These are phyloP conservation scores for Alosa sapidissima DNA, from an alignment of 2,797 vertebrate species.

Conservation along the genomic window DNA sequence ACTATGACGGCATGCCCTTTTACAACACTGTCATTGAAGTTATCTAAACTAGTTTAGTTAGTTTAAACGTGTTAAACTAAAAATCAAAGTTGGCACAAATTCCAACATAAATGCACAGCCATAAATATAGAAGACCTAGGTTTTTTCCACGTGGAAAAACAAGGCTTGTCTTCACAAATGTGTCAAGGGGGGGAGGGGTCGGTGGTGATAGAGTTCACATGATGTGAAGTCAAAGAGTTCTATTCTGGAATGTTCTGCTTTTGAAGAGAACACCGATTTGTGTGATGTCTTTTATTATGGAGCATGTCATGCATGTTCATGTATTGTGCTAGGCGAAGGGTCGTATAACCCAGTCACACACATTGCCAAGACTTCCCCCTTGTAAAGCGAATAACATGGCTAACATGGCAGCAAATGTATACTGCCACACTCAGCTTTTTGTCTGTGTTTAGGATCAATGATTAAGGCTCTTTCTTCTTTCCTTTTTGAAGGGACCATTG, in stretches of 20 bases:
- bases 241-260: conserved; percentile 11
- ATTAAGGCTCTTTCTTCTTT: too few relatives aligned
- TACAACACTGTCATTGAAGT: background rate
- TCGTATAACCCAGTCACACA: background rate
- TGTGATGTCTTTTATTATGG: background rate
- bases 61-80: background rate
- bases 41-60: background rate
- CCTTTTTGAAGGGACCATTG: too few relatives aligned
- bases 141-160: background rate
- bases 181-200: background rate
- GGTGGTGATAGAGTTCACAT: conserved; percentile 4
- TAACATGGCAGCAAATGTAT: background rate
- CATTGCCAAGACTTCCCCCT: background rate
- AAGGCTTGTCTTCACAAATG: background rate
- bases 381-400: background rate
- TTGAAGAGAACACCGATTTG: background rate
- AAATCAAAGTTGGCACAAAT: background rate
- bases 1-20: background rate
- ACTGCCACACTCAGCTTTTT: background rate
- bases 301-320: background rate
- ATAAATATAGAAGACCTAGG: background rate
- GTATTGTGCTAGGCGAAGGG: background rate
- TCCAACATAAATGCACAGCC: background rate
- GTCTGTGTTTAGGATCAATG: background rate
- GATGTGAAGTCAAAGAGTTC: conserved; percentile 18